These are phyloP conservation scores for Archaeoteleia sp. DNA, from an alignment of 2,888 invertebrate species.

Conservation along the genomic window DNA sequence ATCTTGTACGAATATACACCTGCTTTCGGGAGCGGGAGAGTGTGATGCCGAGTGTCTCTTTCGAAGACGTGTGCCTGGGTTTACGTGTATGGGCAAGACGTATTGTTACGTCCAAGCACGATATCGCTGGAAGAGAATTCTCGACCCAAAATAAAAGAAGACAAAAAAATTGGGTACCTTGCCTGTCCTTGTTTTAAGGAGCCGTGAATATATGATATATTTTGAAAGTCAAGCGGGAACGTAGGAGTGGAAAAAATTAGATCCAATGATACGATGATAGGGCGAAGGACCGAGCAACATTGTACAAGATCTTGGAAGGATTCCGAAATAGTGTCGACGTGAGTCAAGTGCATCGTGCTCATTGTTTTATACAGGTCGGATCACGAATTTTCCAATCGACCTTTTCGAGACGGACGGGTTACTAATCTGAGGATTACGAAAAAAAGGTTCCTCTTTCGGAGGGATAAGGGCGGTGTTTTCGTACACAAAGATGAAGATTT, in stretches of 20 bases:
- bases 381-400: too few relatives aligned
- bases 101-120: conserved; percentile 44
- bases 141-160: conserved; percentile 15
- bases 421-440: too few relatives aligned
- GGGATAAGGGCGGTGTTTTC: too few relatives aligned
- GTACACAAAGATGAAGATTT: too few relatives aligned
- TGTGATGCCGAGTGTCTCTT: conserved; percentile 51
- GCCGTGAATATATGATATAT: conserved; percentile 49
- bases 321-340: too few relatives aligned
- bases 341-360: too few relatives aligned
- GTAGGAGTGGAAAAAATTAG: conserved; percentile 22
- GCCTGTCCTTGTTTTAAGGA: conserved; percentile 29
- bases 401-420: too few relatives aligned
- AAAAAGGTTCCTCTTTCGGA: too few relatives aligned
- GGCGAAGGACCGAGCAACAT: conserved; percentile 16
- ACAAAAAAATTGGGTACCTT: conserved; percentile 2
- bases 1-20: conserved; percentile 54
- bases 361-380: too few relatives aligned
- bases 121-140: conserved; percentile 47
- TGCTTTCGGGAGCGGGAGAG: conserved; percentile 49
- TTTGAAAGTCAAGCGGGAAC: conserved; percentile 38
- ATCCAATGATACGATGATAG: conserved; percentile 29
- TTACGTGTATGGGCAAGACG: conserved; percentile 41
- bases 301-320: conserved; percentile 21
- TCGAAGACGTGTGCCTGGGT: conserved; percentile 46